Conservation (phyloP, 2,113 vertebrate species). For the Sterrhoptilus dennistouni region DNA sequence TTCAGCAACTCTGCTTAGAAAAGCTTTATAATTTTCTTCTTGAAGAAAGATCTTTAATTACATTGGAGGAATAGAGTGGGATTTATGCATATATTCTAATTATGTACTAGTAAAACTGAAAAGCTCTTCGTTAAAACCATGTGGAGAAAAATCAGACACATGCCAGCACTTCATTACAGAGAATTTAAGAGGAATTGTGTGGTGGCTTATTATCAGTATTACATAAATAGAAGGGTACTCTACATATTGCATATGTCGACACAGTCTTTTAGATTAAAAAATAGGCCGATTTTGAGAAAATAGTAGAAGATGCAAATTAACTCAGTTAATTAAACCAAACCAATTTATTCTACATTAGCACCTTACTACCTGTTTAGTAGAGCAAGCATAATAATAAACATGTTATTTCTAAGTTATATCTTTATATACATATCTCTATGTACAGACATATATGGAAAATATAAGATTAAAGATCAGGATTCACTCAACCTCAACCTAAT, state of each 20-base stretch:
- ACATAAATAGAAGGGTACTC: constrained; percentile 47
- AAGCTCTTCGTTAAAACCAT: constrained; percentile 55
- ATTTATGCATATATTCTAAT: constrained; percentile 68
- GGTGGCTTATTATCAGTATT: constrained; percentile 45
- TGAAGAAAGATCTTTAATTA: constrained; percentile 68
- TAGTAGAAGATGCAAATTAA: not conserved
- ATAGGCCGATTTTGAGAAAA: constrained; percentile 11
- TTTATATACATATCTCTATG: not conserved
- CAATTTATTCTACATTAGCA: not conserved
- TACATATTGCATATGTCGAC: not conserved
- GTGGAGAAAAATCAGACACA: constrained; percentile 57
- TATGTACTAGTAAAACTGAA: constrained; percentile 63
- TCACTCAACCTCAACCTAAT: not conserved
- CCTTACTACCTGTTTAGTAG: not conserved
- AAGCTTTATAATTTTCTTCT: constrained; percentile 58
- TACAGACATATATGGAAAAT: not conserved
- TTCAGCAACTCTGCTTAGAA: constrained; percentile 30
- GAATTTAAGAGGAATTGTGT: constrained; percentile 52
- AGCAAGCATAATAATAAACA: not conserved
- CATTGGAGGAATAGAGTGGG: constrained; percentile 50
- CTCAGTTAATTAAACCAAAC: not conserved
- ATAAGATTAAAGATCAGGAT: not conserved
- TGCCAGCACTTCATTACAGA: constrained; percentile 60
- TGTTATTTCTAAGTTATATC: not conserved
- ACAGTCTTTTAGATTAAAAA: constrained; percentile 18